Evolutionary conservation across 2,797 vertebrate species (phyloP).

Genomic region (Miichthys miiuy): DNA sequence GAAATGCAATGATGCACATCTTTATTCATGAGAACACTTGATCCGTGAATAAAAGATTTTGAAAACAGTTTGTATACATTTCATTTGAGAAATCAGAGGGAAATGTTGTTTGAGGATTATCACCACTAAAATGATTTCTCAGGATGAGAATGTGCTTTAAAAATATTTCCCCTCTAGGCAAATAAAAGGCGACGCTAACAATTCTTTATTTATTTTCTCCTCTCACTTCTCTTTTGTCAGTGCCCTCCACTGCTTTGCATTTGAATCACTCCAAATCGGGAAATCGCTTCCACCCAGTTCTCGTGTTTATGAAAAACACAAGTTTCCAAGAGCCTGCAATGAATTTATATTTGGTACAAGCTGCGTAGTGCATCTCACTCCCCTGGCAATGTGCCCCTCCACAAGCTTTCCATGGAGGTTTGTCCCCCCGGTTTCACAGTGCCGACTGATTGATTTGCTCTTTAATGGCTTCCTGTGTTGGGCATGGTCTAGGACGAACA

Average conservation of each 20-base stretch:
- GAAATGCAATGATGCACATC: constrained; percentile 40
- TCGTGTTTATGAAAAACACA: constrained; percentile 76
- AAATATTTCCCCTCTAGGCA: constrained; percentile 52
- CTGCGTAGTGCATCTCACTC: constrained; percentile 65
- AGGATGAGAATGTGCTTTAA: constrained; percentile 58
- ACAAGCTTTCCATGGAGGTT: constrained; percentile 79
- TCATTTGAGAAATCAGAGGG: constrained; percentile 47
- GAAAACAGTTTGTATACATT: constrained; percentile 44
- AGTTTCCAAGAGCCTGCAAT: constrained; percentile 80
- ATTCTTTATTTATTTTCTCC: constrained; percentile 57
- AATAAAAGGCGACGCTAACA: constrained; percentile 53
- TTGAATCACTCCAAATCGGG: constrained; percentile 68
- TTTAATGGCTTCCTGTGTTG: constrained; percentile 82
- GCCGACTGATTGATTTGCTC: constrained; percentile 80
- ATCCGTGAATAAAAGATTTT: constrained; percentile 40
- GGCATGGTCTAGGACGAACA: constrained; percentile 71
- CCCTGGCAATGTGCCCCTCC: constrained; percentile 73
- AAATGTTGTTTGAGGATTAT: constrained; percentile 68
- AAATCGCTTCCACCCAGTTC: constrained; percentile 72
- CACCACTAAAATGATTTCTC: constrained; percentile 57
- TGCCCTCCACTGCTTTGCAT: constrained; percentile 64
- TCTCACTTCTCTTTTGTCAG: constrained; percentile 52
- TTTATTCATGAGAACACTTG: constrained; percentile 68
- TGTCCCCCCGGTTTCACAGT: constrained; percentile 73
- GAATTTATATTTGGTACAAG: constrained; percentile 79